Conservation (phyloP, 2,888 invertebrate species). For the Megaustenia siamemsis region DNA sequence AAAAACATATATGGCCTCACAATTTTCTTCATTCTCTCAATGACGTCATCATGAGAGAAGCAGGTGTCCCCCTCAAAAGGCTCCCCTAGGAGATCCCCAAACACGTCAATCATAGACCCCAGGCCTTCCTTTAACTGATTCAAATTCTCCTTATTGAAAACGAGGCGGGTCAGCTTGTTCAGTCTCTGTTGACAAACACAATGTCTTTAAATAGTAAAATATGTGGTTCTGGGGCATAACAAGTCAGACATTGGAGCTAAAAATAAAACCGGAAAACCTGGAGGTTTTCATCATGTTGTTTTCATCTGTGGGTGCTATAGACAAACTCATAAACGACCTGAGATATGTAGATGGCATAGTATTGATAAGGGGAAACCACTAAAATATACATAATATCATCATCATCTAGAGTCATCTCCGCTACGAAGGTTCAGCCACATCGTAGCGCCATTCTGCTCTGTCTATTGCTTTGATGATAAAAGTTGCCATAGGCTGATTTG, state of each 20-base stretch:
- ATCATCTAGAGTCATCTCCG: too few relatives aligned
- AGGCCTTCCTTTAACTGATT: conserved; percentile 62
- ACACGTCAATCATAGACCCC: conserved; percentile 61
- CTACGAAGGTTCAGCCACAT: too few relatives aligned
- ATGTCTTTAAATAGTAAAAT: neutral
- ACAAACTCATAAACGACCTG: too few relatives aligned
- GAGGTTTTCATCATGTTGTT: neutral
- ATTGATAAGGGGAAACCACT: neutral
- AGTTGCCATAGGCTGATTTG: too few relatives aligned
- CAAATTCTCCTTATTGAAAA: conserved; percentile 64
- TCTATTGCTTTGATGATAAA: too few relatives aligned
- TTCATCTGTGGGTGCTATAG: too few relatives aligned
- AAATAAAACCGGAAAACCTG: neutral
- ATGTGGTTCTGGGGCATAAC: neutral
- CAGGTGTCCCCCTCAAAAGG: conserved; percentile 62
- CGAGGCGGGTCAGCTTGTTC: conserved; percentile 61
- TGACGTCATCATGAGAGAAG: conserved; percentile 63
- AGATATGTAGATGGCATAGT: neutral
- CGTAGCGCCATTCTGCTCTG: too few relatives aligned
- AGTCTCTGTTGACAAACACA: conserved; percentile 58
- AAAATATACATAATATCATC: too few relatives aligned
- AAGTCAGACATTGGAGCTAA: neutral
- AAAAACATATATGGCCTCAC: conserved; percentile 54
- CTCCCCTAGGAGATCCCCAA: conserved; percentile 60
- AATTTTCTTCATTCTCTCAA: conserved; percentile 60